Evolutionary conservation across 2,888 invertebrate species (phyloP), one percentile per base, ranked within the genome.

Genomic region (Cataglyphis altisquamis): DNA sequence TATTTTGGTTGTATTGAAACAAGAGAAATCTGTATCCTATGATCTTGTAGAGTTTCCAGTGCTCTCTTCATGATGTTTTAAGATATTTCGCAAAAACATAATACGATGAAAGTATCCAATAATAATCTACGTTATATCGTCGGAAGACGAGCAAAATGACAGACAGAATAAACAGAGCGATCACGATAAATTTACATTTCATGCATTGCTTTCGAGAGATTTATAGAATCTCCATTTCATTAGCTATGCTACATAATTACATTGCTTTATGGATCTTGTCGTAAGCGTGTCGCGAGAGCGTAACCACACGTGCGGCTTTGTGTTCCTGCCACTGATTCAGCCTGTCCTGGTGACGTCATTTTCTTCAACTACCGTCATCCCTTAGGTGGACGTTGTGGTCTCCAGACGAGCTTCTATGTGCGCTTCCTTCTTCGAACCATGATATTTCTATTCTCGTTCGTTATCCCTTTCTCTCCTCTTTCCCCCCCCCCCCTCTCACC

Each of bases 361-460:
- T 87, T 63, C 88, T 73, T 63, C 39, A 78, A 84, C 77, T 67
- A 74, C 45, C 77, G 21, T 85, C 88, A 78, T 88, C 87, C 86
- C 84, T 88, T 86, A 87, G 86, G 80, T 86, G 63, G 63, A 78
- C 78, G 75, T 84, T 82, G 75, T 63, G 75, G 88, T 84, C 83
- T 84, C 62, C 84, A 63, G 64, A 62, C 73, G 75, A 80, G 82
- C 84, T 86, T 83, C 78, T 66, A 68, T 72, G 32, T n/a, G 45
- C 15, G 63, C 36, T 60, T 57, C 36, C 36, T 62, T 25, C 29
- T 29, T 63, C 57, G 39, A 15, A 21, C 45, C 70, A 60, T 21
- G 45, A 45, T 32, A 73, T 60, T 29, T 39, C 62, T 3, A 39
- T 52, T 64, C 21, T 52, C 48, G 57, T 66, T 60, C 67, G 45